Evolutionary conservation across 2,888 invertebrate genomes (phyloP), one percentile per base, ranked within the genome.

Genomic region (Muscina levida): DNA sequence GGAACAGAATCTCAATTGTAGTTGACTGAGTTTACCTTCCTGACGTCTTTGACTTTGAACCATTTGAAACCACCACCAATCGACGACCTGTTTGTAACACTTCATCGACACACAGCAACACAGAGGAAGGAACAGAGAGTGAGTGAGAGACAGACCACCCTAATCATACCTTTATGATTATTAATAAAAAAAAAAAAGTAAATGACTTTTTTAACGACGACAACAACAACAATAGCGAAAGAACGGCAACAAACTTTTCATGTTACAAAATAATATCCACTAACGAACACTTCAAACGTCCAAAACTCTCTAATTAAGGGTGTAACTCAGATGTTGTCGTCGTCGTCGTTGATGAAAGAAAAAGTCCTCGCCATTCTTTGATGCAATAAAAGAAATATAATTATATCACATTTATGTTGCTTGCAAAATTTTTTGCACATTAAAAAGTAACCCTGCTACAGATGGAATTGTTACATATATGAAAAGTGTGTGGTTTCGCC

Each of bases 301-400:
- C 62, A 31, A 31, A 31, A 81, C 48, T 71, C 77, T 77, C 74
- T 77, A 81, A 81, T 75, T 81, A 77, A 72, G 81, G 81, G 81
- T 75, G 77, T 81, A 65, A 65, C 77, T 74, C 56, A 10, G 44
- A 68, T 77, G 71, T 48, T 42, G 71, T 68, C 62, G 59, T 70
- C 6, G 59, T 42, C 17, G 37, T 17, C 8, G 17, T 17, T 8
- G 31, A 8, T 19, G n/a, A n/a, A n/a, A n/a, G n/a, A n/a, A n/a
- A n/a, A n/a, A n/a, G 19, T 57, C 31, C 15, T 39, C 59, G 72
- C 77, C 74, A 68, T 74, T 77, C 74, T 77, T 81, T 81, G 72
- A 77, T 72, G 77, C 48, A 62, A 57, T 77, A 75, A 77, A 80
- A 72, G 46, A 51, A 66, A 78, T 31, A 70, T 79, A 71, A 79